Evolutionary conservation across 2,797 vertebrate genomes (phyloP), one percentile per base, ranked within the genome.

Genomic region (Acestrorhynchus altus): DNA sequence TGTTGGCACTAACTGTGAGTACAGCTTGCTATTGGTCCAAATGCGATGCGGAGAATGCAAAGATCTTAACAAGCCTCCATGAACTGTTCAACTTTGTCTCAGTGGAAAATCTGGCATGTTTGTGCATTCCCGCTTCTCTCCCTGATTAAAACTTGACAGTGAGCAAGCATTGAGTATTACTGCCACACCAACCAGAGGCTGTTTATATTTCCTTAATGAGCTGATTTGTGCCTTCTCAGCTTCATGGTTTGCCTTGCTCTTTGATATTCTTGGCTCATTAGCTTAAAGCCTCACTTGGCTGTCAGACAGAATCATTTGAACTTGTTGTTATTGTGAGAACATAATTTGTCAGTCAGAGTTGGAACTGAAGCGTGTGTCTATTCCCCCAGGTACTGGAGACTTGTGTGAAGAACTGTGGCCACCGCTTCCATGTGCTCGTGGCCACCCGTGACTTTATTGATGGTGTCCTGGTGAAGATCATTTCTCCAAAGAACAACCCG

Each of bases 321-420:
- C 44, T 40, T 61, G 44, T 28, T 47, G 56, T 61, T 61, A 44
- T 63, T 31, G 42, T 61, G 52, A 0, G 4, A 54, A 61, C 8
- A 39, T 56, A 75, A 49, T 24, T 69, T 35, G 64, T 71, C 39
- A 44, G 67, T 44, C 51, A 1, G 51, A 26, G 49, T 40, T 20
- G 49, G 35, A 46, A 44, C 20, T 54, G 51, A 69, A 67, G 8
- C 42, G 6, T 1, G 0, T 5, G 9, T 78, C n/a, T 47, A 12
- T 31, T 31, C 52, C 57, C 40, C 42, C 86, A 99, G 98, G 97
- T 99, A 1, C 83, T 99, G 88, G 98, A 99, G 89, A 98, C 98
- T 0, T 99, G 98, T 70, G 98, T 99, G 85, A 99, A 99, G 91
- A 99, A 99, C 93, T 99, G 98, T 1, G 98, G 98, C 59, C 98